Evolutionary conservation across 2,888 invertebrate species (phyloP), one percentile per base, ranked within the genome.

Genomic region (Panorpa germanica): DNA sequence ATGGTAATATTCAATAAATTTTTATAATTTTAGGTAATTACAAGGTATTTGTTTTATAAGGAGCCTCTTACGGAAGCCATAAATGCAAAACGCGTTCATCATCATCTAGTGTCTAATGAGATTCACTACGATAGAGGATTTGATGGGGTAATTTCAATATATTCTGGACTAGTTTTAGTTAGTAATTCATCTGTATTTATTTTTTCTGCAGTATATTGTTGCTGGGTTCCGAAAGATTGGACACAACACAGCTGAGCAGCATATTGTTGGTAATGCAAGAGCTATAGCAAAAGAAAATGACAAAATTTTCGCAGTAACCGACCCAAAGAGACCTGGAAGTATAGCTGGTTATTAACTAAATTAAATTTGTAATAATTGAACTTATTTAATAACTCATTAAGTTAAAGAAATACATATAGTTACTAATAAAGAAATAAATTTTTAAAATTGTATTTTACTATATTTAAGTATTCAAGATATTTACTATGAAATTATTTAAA

Each of bases 61-160:
- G 59, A 65, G 23, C 55, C 64, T 7, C 55, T 90, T 18, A 57
- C 67, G 21, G 56, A 70, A 27, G 69, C 81, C 0, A 63, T 86
- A 29, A 68, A 73, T 40, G 61, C 65, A 4, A 66, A 67, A 2
- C 63, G 90, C 28, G 46, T 91, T 5, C 91, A 93, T 53, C 90
- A 93, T 49, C 91, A 93, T 49, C 65, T 90, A 32, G 55, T 71
- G 25, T 85, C 85, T 0, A 77, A 78, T 68, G 53, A 57, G 33
- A 50, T 82, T 2, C 61, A 69, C 34, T 64, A 73, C 39, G 83
- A 85, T 45, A 43, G 49, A 1, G 64, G 60, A 29, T 70, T 77
- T 41, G 53, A 66, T 31, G 35, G 50, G 44, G 71, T 73, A 48
- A 51, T 32, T 25, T 50, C 3, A 19, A 15, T 15, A 18, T 14